A percentile compares a stretch with the other conserved stretches of the same genome.
Evolutionary conservation across 2,888 invertebrate species (phyloP).

Genomic region (Phrixothrix hirtus): DNA sequence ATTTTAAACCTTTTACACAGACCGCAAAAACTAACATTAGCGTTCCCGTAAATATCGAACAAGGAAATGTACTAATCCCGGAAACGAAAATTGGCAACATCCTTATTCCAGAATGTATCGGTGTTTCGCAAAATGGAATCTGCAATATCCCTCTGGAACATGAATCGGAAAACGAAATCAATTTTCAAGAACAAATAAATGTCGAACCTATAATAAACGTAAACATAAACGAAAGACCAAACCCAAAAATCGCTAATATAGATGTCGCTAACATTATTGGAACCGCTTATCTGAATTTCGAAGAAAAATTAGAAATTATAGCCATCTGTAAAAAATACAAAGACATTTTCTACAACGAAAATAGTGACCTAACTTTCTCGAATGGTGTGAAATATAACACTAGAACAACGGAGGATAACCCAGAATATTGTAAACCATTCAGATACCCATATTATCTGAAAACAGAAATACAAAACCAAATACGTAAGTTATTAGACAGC

Average conservation of each 20-base stretch:
- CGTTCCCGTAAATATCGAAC: too few relatives aligned
- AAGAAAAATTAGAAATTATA: background rate
- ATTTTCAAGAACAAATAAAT: constrained; percentile 16
- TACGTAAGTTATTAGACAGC: too few relatives aligned
- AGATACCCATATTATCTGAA: too few relatives aligned
- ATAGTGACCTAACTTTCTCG: background rate
- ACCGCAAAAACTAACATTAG: too few relatives aligned
- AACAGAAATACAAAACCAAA: too few relatives aligned
- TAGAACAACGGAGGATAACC: background rate
- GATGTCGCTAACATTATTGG: background rate
- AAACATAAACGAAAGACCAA: constrained; percentile 2
- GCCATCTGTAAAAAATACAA: background rate
- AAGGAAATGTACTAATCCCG: too few relatives aligned
- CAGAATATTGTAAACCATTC: background rate
- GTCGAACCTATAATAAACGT: constrained; percentile 11
- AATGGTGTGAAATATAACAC: background rate
- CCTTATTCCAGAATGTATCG: constrained; percentile 20
- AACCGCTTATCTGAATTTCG: background rate
- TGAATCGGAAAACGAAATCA: constrained; percentile 9
- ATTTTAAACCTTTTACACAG: too few relatives aligned
- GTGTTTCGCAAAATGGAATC: constrained; percentile 8
- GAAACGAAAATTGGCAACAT: too few relatives aligned
- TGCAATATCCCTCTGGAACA: constrained; percentile 11
- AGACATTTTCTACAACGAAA: background rate
- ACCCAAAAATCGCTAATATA: background rate